Conservation (phyloP, 2,888 invertebrate genomes). For the Baronia brevicornis region DNA sequence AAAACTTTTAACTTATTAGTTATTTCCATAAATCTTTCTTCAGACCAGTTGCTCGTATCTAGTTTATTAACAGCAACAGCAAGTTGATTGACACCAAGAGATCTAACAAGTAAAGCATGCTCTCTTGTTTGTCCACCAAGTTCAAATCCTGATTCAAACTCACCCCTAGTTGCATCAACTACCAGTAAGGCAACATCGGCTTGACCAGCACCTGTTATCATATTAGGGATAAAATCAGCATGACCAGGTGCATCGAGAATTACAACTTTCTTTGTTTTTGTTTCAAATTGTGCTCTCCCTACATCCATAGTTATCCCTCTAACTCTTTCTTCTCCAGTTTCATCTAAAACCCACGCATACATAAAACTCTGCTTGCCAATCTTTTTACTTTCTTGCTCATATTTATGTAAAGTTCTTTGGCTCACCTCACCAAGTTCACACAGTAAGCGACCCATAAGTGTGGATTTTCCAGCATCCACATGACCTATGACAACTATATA, state of each 20-base stretch:
- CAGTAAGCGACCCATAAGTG: constrained; percentile 96
- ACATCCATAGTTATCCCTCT: constrained; percentile 99
- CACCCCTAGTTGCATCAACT: constrained; percentile 96
- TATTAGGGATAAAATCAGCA: constrained; percentile 99
- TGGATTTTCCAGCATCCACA: constrained; percentile 98
- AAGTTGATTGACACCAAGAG: constrained; percentile 92
- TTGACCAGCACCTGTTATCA: constrained; percentile 99
- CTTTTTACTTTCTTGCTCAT: constrained; percentile 97
- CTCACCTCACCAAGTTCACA: constrained; percentile 91
- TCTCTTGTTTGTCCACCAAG: constrained; percentile 98
- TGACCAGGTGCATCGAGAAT: constrained; percentile 99
- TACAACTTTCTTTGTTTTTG: constrained; percentile 86
- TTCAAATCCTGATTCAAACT: constrained; percentile 99
- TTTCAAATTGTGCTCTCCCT: constrained; percentile 94
- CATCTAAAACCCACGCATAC: constrained; percentile 99
- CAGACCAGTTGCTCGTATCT: constrained; percentile 96
- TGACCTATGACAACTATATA: constrained; percentile 96
- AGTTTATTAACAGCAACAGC: constrained; percentile 98
- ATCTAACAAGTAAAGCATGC: constrained; percentile 94
- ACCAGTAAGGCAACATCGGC: constrained; percentile 98
- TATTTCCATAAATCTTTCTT: constrained; percentile 93
- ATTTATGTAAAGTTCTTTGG: constrained; percentile 94
- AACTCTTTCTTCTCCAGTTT: constrained; percentile 97
- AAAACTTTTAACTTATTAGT: constrained; percentile 86
- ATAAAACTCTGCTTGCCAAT: constrained; percentile 98